Base-by-base conservation (phyloP, 2,888 invertebrate species). In the Spatulosminthurus flaviceps region DNA sequence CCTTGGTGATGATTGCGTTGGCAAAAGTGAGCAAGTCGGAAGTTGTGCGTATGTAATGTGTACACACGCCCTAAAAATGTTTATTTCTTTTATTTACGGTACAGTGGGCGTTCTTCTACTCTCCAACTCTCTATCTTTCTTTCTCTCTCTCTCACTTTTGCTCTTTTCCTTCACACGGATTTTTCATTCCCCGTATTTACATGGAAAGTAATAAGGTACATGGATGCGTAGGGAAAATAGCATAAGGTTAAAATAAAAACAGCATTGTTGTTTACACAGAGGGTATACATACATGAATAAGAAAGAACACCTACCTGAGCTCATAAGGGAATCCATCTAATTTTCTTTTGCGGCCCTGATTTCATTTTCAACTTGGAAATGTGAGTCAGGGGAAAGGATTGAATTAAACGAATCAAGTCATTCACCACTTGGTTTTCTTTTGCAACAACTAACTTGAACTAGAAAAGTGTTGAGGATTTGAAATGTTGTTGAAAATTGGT, bases 31-130 rank as follows among this genome's bases (percentile, higher is more conserved):
- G 51, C 51, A 51, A 51, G 51, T 51, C 51, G 51, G 51, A 51
- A 51, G 51, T 51, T 51, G 51, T 51, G 51, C 51, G 51, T 51
- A 51, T 51, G 51, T 51, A 51, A 51, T 51, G 51, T 51, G 51
- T 51, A 51, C 51, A 51, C 51, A 9, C 51, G 16, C 51, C 51
- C 51, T 51, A 51, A 51, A 51, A 51, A 51, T 51, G 51, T 51
- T 51, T 51, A 51, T 51, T 51, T 51, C 51, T 51, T 51, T 51
- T 51, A 34, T 4, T 51, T 19, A n/a, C 51, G 16, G 19, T 51
- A 34, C 34, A 9, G 9, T 34, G 34, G 51, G 51, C 51, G 2
- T 51, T 51, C 34, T 4, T 4, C 9, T 51, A 11, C 51, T 19
- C 51, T 51, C n/a, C n/a, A n/a, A n/a, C n/a, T n/a, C n/a, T n/a